Percentiles rank a stretch among this genome's conserved stretches.
These are phyloP conservation scores for Hemiscyllium ocellatum DNA, from an alignment of 2,113 vertebrate genomes.

Conservation along the genomic window DNA sequence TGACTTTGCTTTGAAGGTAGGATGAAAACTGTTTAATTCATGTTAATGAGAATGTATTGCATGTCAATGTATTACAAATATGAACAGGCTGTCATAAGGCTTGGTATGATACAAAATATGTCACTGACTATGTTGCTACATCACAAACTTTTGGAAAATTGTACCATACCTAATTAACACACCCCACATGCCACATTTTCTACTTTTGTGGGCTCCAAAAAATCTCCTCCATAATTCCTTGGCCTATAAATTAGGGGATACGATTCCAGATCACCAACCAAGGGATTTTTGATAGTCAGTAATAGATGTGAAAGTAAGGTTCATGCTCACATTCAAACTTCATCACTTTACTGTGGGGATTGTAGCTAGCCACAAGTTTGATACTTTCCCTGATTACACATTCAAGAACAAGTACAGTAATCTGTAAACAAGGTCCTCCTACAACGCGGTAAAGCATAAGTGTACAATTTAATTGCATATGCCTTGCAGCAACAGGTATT, in stretches of 20 bases:
- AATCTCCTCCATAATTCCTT: background rate
- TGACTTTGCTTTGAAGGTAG: too few relatives aligned
- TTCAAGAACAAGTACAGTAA: background rate
- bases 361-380: background rate
- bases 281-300: background rate
- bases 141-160: too few relatives aligned
- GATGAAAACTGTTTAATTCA: too few relatives aligned
- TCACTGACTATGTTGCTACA: too few relatives aligned
- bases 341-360: background rate
- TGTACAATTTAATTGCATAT: background rate
- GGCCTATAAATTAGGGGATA: background rate
- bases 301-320: background rate
- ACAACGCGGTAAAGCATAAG: background rate
- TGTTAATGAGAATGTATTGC: too few relatives aligned
- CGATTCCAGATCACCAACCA: background rate
- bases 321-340: background rate
- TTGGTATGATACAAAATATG: too few relatives aligned
- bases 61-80: too few relatives aligned
- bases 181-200: too few relatives aligned
- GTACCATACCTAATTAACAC: too few relatives aligned
- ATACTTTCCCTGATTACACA: background rate
- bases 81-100: too few relatives aligned
- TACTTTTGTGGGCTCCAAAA: too few relatives aligned
- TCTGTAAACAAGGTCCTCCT: background rate
- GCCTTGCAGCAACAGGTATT: background rate